Evolutionary conservation across 2,113 vertebrate genomes (phyloP).

Genomic region (Burhinus bistriatus): DNA sequence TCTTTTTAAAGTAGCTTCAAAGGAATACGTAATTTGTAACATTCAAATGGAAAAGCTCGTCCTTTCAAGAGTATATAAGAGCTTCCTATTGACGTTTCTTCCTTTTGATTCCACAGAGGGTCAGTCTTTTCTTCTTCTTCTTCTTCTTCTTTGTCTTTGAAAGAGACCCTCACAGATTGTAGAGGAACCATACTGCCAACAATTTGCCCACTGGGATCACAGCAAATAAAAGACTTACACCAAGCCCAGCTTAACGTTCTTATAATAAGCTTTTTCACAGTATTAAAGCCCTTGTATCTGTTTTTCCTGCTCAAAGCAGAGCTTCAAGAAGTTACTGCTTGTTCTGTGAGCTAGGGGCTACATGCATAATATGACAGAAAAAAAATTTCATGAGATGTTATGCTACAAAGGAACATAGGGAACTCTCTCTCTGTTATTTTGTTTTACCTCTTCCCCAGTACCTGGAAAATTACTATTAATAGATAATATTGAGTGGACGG

Average conservation of each 20-base stretch:
- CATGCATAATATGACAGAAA: rapidly evolving
- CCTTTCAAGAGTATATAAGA: not conserved
- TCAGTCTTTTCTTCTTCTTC: not conserved
- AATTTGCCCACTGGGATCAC: not conserved
- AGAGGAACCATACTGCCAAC: not conserved
- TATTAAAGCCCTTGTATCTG: not conserved
- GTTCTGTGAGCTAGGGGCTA: not conserved
- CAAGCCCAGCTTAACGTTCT: not conserved
- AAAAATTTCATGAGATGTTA: not conserved
- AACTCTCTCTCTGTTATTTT: not conserved
- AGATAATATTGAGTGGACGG: not conserved
- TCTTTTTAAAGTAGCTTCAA: not conserved
- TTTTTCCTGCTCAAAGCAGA: not conserved
- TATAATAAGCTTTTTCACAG: not conserved
- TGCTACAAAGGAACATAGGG: not conserved
- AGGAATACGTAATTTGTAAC: not conserved
- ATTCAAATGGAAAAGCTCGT: not conserved
- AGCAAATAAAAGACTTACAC: not conserved
- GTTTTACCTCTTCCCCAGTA: not conserved
- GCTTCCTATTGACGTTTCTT: not conserved
- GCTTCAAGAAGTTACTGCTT: not conserved
- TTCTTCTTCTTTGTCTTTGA: not conserved
- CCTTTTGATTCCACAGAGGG: not conserved
- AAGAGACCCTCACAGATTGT: not conserved
- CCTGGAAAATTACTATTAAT: not conserved